Percentiles rank a stretch among this genome's conserved stretches.
Evolutionary conservation across 1,140 invertebrate species (phyloP).

Genomic region (Anagrus nilaparvatae): DNA sequence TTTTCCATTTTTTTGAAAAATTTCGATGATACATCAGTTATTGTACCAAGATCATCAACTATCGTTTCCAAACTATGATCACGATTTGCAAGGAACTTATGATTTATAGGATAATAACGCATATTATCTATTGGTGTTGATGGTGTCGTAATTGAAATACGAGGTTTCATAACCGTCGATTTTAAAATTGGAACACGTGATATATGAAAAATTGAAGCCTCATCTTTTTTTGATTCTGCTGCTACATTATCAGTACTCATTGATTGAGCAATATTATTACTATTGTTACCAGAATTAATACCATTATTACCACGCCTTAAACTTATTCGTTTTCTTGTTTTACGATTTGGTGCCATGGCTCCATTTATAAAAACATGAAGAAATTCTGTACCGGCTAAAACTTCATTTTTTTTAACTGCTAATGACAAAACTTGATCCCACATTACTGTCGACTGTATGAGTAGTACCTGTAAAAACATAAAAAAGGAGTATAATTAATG

Average conservation of each 20-base stretch:
- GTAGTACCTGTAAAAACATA: slow-evolving; percentile 30
- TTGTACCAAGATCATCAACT: slow-evolving; percentile 26
- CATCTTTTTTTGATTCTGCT: slow-evolving; percentile 32
- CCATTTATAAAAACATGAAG: slow-evolving; percentile 46
- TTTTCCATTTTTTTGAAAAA: slow-evolving; percentile 12
- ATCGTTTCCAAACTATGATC: slow-evolving; percentile 26
- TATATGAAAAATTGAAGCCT: slow-evolving; percentile 37
- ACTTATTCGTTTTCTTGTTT: slow-evolving; percentile 28
- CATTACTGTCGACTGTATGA: slow-evolving; percentile 29
- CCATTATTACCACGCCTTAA: slow-evolving; percentile 25
- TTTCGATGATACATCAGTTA: slow-evolving; percentile 20
- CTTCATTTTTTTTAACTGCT: slow-evolving; percentile 37
- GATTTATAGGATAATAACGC: slow-evolving; percentile 34
- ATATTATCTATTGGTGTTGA: slow-evolving; percentile 19
- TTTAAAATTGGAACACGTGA: slow-evolving; percentile 27
- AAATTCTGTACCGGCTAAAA: slow-evolving; percentile 47
- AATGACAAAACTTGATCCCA: slow-evolving; percentile 24
- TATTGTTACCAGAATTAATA: no score
- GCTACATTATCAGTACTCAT: slow-evolving; percentile 27
- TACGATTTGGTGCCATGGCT: slow-evolving; percentile 32
- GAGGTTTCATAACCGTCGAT: slow-evolving; percentile 17
- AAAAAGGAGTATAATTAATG: no score
- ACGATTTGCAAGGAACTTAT: slow-evolving; percentile 28
- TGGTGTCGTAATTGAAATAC: slow-evolving; percentile 18
- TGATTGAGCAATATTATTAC: no score